Conservation (phyloP, 2,113 vertebrate genomes). For the Pseudonaja textilis region DNA sequence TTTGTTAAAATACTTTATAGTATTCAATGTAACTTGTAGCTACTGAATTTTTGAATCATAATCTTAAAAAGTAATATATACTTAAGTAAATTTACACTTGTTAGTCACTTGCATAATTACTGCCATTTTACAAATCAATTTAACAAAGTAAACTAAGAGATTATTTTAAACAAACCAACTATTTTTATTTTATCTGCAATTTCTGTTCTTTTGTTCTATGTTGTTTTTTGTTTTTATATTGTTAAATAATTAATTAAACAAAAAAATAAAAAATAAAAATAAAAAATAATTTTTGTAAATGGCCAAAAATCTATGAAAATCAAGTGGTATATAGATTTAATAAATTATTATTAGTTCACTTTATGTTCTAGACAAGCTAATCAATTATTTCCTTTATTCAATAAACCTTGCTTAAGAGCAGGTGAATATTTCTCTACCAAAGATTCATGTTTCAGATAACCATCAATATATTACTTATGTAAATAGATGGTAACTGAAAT, state of each 20-base stretch:
- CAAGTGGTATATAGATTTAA: neutral
- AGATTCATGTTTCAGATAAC: neutral
- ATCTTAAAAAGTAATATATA: neutral
- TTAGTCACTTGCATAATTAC: no score
- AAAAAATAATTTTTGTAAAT: neutral
- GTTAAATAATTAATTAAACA: neutral
- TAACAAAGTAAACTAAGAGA: neutral
- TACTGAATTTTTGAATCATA: neutral
- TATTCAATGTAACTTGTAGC: neutral
- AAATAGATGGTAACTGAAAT: neutral
- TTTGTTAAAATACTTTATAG: neutral
- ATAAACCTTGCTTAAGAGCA: neutral
- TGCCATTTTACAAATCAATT: neutral
- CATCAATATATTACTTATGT: neutral
- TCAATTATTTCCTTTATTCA: neutral
- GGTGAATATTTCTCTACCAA: neutral
- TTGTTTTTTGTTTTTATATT: neutral
- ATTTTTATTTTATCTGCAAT: neutral
- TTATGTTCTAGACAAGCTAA: neutral
- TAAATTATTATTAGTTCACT: neutral
- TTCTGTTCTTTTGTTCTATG: neutral
- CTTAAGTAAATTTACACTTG: neutral
- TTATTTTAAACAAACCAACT: neutral
- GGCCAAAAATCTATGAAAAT: neutral
- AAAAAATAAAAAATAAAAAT: no score